Base-by-base conservation (phyloP, 2,113 vertebrate species). In the Dendrocopos noguchii region DNA sequence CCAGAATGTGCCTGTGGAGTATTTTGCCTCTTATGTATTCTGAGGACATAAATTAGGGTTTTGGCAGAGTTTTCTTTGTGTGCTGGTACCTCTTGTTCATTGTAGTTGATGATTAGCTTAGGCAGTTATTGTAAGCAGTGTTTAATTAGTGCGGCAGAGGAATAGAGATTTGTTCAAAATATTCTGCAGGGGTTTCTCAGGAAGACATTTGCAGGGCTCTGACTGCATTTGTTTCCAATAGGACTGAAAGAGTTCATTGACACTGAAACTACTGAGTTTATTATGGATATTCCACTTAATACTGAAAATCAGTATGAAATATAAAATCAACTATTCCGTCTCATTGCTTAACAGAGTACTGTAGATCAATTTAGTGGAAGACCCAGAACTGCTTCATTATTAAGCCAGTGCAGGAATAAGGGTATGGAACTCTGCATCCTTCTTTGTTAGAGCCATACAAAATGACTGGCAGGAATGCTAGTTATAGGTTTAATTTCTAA, bases 101-200 rank as follows among this genome's bases (percentile, higher is more conserved):
- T 80, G 84, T 70, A 81, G 67, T 14, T 91, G 81, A 65, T 92
- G 84, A 89, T 92, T 94, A 94, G 75, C 75, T 80, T 46, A 80
- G 74, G 91, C 87, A 85, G 94, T 88, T 94, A 56, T 42, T 89
- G 71, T 91, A 81, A 93, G 75, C 20, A 16, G 77, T 94, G 89
- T 85, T 94, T 93, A 96, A 94, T 96, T 94, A 96, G 91, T 71
- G 76, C 79, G 61, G 76, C 76, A 65, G 39, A 94, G 81, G 87
- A 91, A 72, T 15, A 90, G 79, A 78, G 72, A 61, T 61, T 90
- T 80, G 72, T 90, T 94, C 87, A 77, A 56, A 90, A 72, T 67
- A 75, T 85, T 85, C 91, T 89, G 87, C 1, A 15, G 72, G 34
- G 94, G 5, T 61, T 87, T 91, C 60, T 71, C 53, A 71, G 79